Evolutionary conservation across 2,888 invertebrate genomes (phyloP), one percentile per base, ranked within the genome.

Genomic region (Drosophila antonietae): DNA sequence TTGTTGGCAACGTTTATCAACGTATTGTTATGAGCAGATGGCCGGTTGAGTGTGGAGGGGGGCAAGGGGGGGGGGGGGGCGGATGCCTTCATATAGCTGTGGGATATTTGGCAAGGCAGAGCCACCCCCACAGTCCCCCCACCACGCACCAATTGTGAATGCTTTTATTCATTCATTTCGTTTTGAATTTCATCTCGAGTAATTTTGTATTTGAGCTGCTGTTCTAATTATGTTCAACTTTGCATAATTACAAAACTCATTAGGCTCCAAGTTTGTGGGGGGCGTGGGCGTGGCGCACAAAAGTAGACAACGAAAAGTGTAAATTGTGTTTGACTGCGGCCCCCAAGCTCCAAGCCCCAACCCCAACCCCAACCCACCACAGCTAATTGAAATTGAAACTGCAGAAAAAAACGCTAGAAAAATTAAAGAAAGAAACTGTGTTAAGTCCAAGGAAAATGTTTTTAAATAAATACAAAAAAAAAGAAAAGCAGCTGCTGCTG

Each of bases 171-270:
- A 28, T 66, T 39, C 31, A 59, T 59, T 68, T 41, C 28, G 39
- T 56, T 62, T 41, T 58, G 31, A 64, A 44, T 68, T 81, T 62
- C 44, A 44, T 55, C 55, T 71, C 56, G 66, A 65, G 73, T 63
- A 73, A 39, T 68, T 76, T 46, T 47, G 52, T 57, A 56, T 66
- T 74, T 43, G 47, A 57, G 65, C 63, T 55, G 63, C 59, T 56
- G 65, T 68, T 56, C 67, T 70, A 76, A 69, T 80, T 75, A 69
- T 70, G 68, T 67, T 82, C 56, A 78, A 83, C 70, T 83, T 83
- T 81, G 81, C 79, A 77, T 83, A 86, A 86, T 83, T 82, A 80
- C 86, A 73, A 85, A 85, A 83, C 82, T 85, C 86, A 82, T 82
- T 83, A 83, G 67, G 51, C 78, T 35, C 46, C 39, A 80, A 82